Evolutionary conservation across 1,140 invertebrate genomes (phyloP), one percentile per base, ranked within the genome.

Genomic region (Drosophila lini): DNA sequence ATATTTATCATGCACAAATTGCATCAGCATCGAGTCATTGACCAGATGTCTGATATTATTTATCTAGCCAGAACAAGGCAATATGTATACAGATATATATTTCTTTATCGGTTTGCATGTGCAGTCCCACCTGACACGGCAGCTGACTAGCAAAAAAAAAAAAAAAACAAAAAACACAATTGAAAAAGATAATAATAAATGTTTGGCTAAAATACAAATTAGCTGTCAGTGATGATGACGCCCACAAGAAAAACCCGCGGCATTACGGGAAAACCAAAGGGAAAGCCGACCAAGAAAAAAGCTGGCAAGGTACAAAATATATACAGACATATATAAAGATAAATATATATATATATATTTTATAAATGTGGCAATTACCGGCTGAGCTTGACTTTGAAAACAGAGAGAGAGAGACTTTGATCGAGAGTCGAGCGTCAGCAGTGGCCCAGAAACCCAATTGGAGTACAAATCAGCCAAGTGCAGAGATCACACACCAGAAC

Each of bases 391-490:
- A 76, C 70, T 75, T 74, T 74, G 59, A 64, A 38, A 74, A 74
- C 22, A 40, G 25, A 28, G 5, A 22, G 19, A 42, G n/a, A 44
- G 42, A 16, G 57, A 62, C 57, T 65, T 47, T 32, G 58, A 38
- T 65, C 25, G 61, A 38, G 19, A 59, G 15, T 63, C 44, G 70
- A 53, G 60, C 60, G 71, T 74, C 71, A 75, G 71, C 59, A 75
- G 34, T 76, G 73, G 70, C 73, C 73, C 73, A 76, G 70, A 76
- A 75, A 76, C 73, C 73, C 73, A 76, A 65, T 76, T 75, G 73
- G 60, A 50, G 68, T 73, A 40, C 56, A 53, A 71, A 60, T 61
- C 69, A 44, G 40, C 70, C 73, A 75, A 74, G 34, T 59, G 47
- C 57, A 73, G 16, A 56, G 57, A 40, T 74, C 59, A 65, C 19